These are phyloP conservation scores for Porites divaricata DNA, from an alignment of 92 coral and sea anemone genomes.

Conservation along the genomic window DNA sequence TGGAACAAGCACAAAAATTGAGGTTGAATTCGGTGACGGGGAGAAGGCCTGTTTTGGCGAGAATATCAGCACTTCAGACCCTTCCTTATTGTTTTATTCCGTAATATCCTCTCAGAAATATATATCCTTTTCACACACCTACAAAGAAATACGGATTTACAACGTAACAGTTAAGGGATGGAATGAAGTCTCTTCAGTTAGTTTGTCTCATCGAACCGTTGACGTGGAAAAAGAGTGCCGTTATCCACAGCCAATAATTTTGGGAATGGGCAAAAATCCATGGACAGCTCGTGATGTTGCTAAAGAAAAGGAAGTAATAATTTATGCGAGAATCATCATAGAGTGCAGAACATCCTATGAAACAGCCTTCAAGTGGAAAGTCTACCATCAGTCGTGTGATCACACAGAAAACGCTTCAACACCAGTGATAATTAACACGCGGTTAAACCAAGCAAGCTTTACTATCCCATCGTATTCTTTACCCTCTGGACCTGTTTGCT, in stretches of 20 bases:
- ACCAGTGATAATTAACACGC: background rate
- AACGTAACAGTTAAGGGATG: constrained; percentile 32
- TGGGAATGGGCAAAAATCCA: constrained; percentile 42
- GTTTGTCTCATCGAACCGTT: constrained; percentile 12
- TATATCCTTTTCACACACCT: constrained; percentile 39
- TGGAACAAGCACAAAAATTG: constrained; percentile 46
- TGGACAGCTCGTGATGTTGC: constrained; percentile 16
- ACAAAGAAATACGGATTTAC: constrained; percentile 1
- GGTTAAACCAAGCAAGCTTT: constrained; percentile 44
- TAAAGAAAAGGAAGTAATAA: constrained; percentile 30
- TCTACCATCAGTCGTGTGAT: constrained; percentile 14
- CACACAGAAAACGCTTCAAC: background rate
- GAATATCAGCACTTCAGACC: background rate
- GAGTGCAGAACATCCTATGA: constrained; percentile 68
- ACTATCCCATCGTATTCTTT: constrained; percentile 60
- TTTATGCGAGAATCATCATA: constrained; percentile 36
- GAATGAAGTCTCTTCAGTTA: constrained; percentile 57
- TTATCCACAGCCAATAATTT: constrained; percentile 54
- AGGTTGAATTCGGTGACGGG: constrained; percentile 70
- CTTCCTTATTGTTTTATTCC: no score
- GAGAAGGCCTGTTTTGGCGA: constrained; percentile 21
- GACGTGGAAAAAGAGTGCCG: constrained; percentile 51
- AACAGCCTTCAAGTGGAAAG: constrained; percentile 64
- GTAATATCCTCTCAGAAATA: background rate
- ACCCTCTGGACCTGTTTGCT: constrained; percentile 47